Base-by-base conservation (phyloP, 1,140 invertebrate species). In the Harpegnathos saltator region DNA sequence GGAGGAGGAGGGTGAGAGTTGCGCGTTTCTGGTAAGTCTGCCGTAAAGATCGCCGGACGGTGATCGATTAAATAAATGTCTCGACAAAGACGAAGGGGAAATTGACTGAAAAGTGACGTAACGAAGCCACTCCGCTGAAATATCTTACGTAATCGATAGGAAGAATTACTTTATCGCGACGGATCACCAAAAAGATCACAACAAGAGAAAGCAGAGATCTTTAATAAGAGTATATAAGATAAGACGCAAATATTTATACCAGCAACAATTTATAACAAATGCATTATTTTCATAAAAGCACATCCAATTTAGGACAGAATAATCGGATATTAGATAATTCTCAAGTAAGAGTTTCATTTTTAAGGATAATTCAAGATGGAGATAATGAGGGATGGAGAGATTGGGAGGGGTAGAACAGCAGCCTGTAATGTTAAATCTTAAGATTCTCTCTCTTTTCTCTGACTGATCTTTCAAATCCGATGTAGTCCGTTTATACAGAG, bases 21-120 rank as follows among this genome's bases (percentile, higher is more conserved):
- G 19, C 29, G 38, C 15, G 5, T 19, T 77, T 38, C 62, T 80
- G 22, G 14, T 69, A 80, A 33, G n/a, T 71, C 24, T 59, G 11
- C 17, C 24, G 24, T 80, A 48, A 78, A 48, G 52, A 69, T 65
- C 14, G 3, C n/a, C 26, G 1, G n/a, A 1, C 14, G 1, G 33
- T 1, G 62, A 54, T 77, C 61, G 61, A 65, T 38, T 65, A n/a
- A 38, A 63, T 63, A 12, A 63, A 19, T 12, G 44, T 56, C 7
- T 56, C 54, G 54, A 56, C n/a, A 63, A 62, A 62, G 52, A 17
- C 33, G 33, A 26, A 14, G 7, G n/a, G n/a, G 19, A 62, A 61
- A 62, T 59, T 69, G 17, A 58, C 50, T 26, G 33, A 71, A 69
- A 78, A n/a, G 12, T 61, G 44, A 52, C 14, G 3, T 29, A 52